These are phyloP conservation scores for Bungarus multicinctus DNA, from an alignment of 2,113 vertebrate species.

Conservation along the genomic window DNA sequence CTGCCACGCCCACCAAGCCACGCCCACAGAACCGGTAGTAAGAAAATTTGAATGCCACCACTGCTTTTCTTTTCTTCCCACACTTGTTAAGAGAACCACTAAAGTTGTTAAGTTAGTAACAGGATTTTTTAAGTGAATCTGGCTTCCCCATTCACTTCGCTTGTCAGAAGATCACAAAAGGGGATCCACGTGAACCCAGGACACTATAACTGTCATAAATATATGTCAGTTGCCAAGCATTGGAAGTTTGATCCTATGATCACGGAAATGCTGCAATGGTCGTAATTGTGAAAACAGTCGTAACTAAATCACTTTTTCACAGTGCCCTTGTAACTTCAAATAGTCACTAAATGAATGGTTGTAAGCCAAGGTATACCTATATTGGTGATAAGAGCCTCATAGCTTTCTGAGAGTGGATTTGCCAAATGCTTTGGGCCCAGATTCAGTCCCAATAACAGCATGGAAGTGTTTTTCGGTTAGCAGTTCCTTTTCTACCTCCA, in stretches of 20 bases:
- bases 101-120: background rate
- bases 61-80: background rate
- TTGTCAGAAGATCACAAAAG: background rate
- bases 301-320: background rate
- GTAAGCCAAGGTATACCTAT: background rate
- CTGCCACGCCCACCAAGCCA: no score
- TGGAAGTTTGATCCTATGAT: background rate
- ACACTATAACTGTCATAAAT: background rate
- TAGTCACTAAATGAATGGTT: background rate
- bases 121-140: background rate
- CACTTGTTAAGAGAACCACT: background rate
- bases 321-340: background rate
- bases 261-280: background rate
- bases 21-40: no score
- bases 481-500: background rate
- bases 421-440: background rate
- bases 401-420: background rate
- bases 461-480: background rate
- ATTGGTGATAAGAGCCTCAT: background rate
- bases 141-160: background rate
- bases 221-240: background rate
- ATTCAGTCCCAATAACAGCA: background rate
- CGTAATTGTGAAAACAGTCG: background rate
- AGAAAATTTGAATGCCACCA: no score
- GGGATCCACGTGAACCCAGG: background rate